A percentile compares a stretch with the other conserved stretches of the same genome.
These are phyloP conservation scores for Campylomormyrus numenius DNA, from an alignment of 2,113 vertebrate genomes.

Conservation along the genomic window DNA sequence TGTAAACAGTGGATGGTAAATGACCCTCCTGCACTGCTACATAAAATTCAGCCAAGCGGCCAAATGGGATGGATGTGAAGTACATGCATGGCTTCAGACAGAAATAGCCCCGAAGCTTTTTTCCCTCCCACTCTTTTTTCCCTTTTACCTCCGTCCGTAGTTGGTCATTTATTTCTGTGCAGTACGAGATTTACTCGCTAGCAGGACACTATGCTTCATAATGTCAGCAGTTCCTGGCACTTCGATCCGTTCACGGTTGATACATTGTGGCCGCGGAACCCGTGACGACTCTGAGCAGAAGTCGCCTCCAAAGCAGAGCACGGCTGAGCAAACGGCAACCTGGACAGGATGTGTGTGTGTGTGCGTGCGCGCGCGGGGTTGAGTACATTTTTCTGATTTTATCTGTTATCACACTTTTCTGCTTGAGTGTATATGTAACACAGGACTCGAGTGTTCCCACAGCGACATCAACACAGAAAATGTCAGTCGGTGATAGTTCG, in stretches of 20 bases:
- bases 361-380: background rate
- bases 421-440: background rate
- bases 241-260: conserved; percentile 37
- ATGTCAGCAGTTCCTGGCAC: conserved; percentile 44
- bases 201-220: conserved; percentile 38
- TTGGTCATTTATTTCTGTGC: conserved; percentile 37
- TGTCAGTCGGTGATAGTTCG: background rate
- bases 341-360: background rate
- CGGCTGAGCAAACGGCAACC: background rate
- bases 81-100: conserved; percentile 7
- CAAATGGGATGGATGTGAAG: background rate
- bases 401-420: background rate
- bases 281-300: conserved; percentile 27
- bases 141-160: conserved; percentile 17
- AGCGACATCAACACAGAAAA: background rate
- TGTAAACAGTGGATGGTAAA: conserved; percentile 28
- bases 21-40: conserved; percentile 15
- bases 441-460: background rate
- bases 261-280: conserved; percentile 30
- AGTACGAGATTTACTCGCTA: conserved; percentile 38
- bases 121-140: background rate
- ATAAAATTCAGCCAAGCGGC: conserved; percentile 18
- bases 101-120: conserved; percentile 10
- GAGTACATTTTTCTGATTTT: too few relatives aligned
- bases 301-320: background rate